Base-by-base conservation (phyloP, 2,888 invertebrate species). In the Tanypteryx hageni region DNA sequence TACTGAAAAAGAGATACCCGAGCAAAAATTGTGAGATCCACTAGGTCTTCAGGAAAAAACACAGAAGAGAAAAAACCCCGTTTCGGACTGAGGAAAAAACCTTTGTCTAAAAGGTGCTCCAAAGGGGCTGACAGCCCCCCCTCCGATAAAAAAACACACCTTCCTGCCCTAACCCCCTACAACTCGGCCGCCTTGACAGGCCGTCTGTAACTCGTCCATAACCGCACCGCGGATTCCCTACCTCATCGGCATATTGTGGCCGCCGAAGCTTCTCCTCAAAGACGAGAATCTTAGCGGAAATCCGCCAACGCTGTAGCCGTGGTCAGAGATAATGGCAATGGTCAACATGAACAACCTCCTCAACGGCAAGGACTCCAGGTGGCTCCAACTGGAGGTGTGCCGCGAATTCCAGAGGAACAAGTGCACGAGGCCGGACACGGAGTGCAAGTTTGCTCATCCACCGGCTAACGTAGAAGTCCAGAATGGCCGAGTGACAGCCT, bases 391-490 rank as follows among this genome's bases (percentile, higher is more conserved):
- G 95, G 99, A 99, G 96, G 99, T 99, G 95, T 99, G 98, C 97
- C 97, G 99, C 94, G 99, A 99, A 96, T 99, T 98, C 96, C 99
- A 99, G 96, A 97, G 99, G 96, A 99, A 99, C 97, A 99, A 99
- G 97, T 99, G 99, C 96, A 98, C 99, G 95, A 97, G 99, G 95
- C 98, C 99, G 94, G 99, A 99, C 96, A 98, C 99, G 95, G 99
- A 99, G 96, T 99, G 99, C 97, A 99, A 99, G 97, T 99, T 99
- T 96, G 99, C 99, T 94, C 99, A 99, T 97, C 99, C 99, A 93
- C 99, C 99, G 94, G 98, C 99, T 94, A 99, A 99, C 96, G 99
- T 99, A 95, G 99, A 99, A 96, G 99, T 99, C 95, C 99, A 99
- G 96, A 99, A 99, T 96, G 99, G 99, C 95, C 97, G 99, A 95